phyloP scores from a whole-genome alignment of 2,113 vertebrate species.

The Myodes glareolus region DNA sequence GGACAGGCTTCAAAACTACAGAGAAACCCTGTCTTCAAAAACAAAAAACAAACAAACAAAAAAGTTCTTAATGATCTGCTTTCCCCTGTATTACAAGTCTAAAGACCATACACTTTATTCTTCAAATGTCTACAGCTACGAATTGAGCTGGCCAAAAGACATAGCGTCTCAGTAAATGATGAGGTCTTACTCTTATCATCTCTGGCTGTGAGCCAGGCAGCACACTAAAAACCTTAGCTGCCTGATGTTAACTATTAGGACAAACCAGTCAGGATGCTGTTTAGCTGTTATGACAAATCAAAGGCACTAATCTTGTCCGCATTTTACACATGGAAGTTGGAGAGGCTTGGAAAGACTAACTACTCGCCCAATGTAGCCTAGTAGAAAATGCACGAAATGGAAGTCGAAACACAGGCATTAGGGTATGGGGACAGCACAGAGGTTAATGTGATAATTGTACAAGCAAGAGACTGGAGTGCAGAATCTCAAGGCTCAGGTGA shows the following conservation, averaged over 20 bases:
- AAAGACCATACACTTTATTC: background rate
- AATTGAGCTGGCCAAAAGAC: background rate
- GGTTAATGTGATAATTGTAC: background rate
- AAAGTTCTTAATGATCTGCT: background rate
- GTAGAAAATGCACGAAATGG: background rate
- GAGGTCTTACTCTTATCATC: background rate
- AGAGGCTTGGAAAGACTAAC: background rate
- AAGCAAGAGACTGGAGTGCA: background rate
- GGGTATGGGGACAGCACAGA: background rate
- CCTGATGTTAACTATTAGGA: background rate
- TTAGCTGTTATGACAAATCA: background rate
- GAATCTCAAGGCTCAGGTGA: background rate
- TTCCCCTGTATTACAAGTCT: background rate
- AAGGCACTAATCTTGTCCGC: background rate
- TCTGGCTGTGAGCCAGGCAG: background rate
- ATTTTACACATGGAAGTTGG: background rate
- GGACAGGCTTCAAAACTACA: no score
- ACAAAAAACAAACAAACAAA: no score
- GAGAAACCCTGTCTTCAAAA: no score
- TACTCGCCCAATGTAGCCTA: background rate
- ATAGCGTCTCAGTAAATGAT: background rate
- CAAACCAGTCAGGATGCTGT: background rate
- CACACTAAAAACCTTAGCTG: background rate
- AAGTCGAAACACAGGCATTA: background rate
- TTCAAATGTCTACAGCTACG: background rate